Evolutionary conservation across 64 coral and sea anemone genomes (phyloP).

Genomic region (Actinia equina): DNA sequence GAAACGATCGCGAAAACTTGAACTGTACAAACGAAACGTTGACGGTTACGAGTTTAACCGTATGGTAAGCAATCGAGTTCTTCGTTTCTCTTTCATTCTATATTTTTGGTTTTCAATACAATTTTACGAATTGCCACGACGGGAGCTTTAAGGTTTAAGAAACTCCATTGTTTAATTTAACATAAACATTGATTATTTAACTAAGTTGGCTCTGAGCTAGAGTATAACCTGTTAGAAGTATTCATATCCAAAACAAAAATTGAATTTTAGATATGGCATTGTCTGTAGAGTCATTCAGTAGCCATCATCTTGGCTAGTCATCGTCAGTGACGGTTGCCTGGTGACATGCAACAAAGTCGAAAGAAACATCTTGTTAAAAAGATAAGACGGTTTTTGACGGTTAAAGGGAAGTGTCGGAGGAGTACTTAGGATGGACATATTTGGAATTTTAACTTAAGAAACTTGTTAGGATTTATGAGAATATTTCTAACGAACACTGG

Average conservation of each 20-base stretch:
- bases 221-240: not conserved
- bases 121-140: not conserved
- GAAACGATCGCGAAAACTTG: not conserved
- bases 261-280: not conserved
- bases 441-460: not conserved
- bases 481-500: not conserved
- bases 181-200: not conserved
- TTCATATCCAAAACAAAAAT: not conserved
- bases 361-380: not conserved
- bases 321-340: no score
- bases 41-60: not conserved
- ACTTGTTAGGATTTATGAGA: not conserved
- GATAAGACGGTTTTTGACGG: not conserved
- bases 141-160: not conserved
- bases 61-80: not conserved
- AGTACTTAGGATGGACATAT: not conserved
- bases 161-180: not conserved
- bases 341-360: not conserved
- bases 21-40: not conserved
- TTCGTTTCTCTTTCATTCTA: not conserved
- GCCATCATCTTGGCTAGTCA: not conserved
- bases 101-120: not conserved
- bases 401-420: not conserved
- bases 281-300: not conserved
- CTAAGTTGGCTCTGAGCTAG: not conserved